A percentile compares a stretch with the other conserved stretches of the same genome.
Conservation (phyloP, 2,797 vertebrate species). For the Cyclura pinguis region DNA sequence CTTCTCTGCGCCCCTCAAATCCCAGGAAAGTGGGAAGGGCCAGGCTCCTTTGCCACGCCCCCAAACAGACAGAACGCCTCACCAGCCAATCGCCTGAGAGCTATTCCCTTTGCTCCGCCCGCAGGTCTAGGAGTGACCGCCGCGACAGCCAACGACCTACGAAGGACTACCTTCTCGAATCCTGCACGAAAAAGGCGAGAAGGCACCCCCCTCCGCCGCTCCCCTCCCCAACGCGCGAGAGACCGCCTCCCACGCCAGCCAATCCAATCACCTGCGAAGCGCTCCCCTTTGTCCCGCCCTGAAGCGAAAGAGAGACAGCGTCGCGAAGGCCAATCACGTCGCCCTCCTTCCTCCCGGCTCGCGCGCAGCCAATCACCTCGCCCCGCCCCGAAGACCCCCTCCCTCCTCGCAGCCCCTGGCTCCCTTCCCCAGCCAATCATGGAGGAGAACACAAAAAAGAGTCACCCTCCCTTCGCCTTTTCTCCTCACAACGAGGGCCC, state of each 20-base stretch:
- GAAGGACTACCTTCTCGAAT: too few relatives aligned
- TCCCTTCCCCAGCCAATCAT: background rate
- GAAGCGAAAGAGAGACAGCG: fast-evolving
- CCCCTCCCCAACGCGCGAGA: too few relatives aligned
- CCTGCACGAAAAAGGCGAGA: too few relatives aligned
- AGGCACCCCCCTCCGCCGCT: background rate
- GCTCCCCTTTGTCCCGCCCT: background rate
- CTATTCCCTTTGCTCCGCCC: too few relatives aligned
- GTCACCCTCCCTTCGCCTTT: background rate
- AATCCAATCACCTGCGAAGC: background rate
- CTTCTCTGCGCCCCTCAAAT: too few relatives aligned
- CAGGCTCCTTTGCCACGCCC: too few relatives aligned
- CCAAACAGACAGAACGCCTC: too few relatives aligned
- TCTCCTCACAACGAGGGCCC: background rate
- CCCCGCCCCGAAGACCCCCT: background rate
- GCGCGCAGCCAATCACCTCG: background rate
- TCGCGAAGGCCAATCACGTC: background rate
- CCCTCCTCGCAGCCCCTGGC: background rate
- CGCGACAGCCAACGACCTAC: too few relatives aligned
- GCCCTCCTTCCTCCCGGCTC: background rate
- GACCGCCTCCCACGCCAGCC: too few relatives aligned
- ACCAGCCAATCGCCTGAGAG: too few relatives aligned
- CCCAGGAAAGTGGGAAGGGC: too few relatives aligned
- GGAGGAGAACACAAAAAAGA: background rate
- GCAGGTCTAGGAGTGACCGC: too few relatives aligned